Base-by-base conservation (phyloP, 1,140 invertebrate genomes). In the Drosophila aff. region DNA sequence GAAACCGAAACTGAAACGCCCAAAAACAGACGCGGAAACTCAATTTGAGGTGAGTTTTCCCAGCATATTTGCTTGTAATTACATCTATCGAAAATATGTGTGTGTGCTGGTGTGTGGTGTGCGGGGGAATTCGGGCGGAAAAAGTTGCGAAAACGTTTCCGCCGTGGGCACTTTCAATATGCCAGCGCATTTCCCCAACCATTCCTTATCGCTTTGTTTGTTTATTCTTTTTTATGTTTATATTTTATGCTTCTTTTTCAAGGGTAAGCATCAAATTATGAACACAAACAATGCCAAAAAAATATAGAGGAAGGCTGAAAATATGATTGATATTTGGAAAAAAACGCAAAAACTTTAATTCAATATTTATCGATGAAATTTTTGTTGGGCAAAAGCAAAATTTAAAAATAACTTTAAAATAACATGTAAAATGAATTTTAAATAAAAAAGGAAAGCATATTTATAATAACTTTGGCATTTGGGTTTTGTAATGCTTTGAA, bases 21-120 rank as follows among this genome's bases (percentile, higher is more conserved):
- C 16, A 49, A 58, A 49, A 58, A 36, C 43, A 49, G 52, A 58
- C 26, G 18, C 28, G 60, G 61, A 64, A 80, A 83, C 81, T 89
- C 84, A 87, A 87, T 87, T 86, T 87, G 44, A 73, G 66, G 75
- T 52, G 65, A 61, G 79, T 82, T 82, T 66, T 87, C 65, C 71
- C 83, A 81, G 83, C 83, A 71, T 87, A 89, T 87, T 87, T 87
- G 81, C 77, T 79, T 87, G 84, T 87, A 89, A 87, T 87, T 87
- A 78, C 57, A 77, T 77, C 72, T 87, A 81, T 87, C 72, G 80
- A 78, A 87, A 78, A 75, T 80, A 75, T 80, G 61, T 64, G 75
- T 72, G 63, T 44, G 49, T 36, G 31, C 36, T 23, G 9, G 21
- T 26, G 15, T 33, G 26, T 33, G 13, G 13, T 63, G 44, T 64